phyloP scores from a whole-genome alignment of 2,888 invertebrate species.

The Chouioia cunea region DNA sequence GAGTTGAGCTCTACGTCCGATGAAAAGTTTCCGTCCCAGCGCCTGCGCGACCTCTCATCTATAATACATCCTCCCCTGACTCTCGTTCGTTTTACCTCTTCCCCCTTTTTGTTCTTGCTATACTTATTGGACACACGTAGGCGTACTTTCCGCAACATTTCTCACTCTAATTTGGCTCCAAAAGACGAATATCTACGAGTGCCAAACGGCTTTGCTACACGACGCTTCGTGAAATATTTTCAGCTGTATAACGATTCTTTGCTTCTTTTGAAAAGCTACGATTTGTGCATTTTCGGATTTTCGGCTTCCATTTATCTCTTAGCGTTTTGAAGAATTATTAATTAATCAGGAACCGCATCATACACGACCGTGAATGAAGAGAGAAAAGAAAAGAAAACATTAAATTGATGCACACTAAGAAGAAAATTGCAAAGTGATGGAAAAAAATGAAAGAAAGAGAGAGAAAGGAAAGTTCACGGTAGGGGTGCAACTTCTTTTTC shows the following conservation, averaged over 20 bases:
- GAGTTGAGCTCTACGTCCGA: conserved; percentile 55
- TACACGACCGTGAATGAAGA: background rate
- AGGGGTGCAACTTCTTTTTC: conserved; percentile 39
- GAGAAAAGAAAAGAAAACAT: conserved; percentile 7
- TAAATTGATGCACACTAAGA: conserved; percentile 24
- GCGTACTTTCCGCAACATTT: conserved; percentile 1
- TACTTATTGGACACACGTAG: conserved; percentile 48
- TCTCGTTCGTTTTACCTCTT: background rate
- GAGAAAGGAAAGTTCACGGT: background rate
- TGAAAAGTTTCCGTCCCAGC: conserved; percentile 57
- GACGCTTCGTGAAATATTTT: conserved; percentile 39
- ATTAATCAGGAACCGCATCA: no score
- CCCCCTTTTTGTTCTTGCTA: conserved; percentile 11
- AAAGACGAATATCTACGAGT: background rate
- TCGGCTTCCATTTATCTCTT: no score
- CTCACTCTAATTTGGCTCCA: no score
- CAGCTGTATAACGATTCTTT: background rate
- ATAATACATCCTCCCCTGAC: conserved; percentile 43
- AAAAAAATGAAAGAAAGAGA: conserved; percentile 3
- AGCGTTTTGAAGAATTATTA: no score
- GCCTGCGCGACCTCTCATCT: conserved; percentile 36
- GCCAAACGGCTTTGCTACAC: conserved; percentile 21
- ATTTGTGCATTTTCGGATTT: no score
- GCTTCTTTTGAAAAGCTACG: no score
- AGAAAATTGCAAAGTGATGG: conserved; percentile 30